Percentiles rank a stretch among this genome's conserved stretches.
Evolutionary conservation across 2,888 invertebrate species (phyloP).

Genomic region (Lasioglossum villosulum): DNA sequence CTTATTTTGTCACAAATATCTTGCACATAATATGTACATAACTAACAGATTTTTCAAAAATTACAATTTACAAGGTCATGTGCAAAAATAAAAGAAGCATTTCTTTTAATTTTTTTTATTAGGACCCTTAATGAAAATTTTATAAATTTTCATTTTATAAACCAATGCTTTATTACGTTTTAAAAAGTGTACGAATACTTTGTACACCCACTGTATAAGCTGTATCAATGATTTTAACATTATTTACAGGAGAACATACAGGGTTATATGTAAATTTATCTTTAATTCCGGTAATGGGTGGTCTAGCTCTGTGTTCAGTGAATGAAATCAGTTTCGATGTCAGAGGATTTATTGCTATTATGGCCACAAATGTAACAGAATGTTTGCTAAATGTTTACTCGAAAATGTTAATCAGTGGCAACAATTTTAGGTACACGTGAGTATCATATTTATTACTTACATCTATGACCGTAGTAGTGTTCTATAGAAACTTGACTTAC

Average conservation of each 20-base stretch:
- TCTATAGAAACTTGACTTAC: constrained; percentile 28
- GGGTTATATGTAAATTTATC: constrained; percentile 89
- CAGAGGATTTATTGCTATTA: constrained; percentile 90
- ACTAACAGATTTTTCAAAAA: too few relatives aligned
- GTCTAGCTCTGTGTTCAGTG: constrained; percentile 90
- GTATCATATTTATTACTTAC: constrained; percentile 76
- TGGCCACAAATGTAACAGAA: constrained; percentile 92
- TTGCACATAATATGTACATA: too few relatives aligned
- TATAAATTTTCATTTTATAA: too few relatives aligned
- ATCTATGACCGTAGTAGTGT: background rate
- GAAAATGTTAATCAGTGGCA: constrained; percentile 91
- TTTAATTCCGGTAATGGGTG: constrained; percentile 91
- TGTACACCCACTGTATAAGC: too few relatives aligned
- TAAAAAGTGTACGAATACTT: too few relatives aligned
- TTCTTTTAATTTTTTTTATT: too few relatives aligned
- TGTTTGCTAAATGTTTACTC: constrained; percentile 93
- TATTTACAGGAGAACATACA: constrained; percentile 87
- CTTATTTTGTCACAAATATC: background rate
- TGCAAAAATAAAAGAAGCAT: too few relatives aligned
- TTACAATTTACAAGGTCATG: too few relatives aligned
- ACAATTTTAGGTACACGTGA: constrained; percentile 91
- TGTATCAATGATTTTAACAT: constrained; percentile 11
- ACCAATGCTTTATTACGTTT: too few relatives aligned
- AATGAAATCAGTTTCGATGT: constrained; percentile 91
- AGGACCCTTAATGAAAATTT: too few relatives aligned